Percentiles rank a stretch among this genome's conserved stretches.
Conservation (phyloP, 64 coral and sea anemone species). For the Pocillopora verrucosa region DNA sequence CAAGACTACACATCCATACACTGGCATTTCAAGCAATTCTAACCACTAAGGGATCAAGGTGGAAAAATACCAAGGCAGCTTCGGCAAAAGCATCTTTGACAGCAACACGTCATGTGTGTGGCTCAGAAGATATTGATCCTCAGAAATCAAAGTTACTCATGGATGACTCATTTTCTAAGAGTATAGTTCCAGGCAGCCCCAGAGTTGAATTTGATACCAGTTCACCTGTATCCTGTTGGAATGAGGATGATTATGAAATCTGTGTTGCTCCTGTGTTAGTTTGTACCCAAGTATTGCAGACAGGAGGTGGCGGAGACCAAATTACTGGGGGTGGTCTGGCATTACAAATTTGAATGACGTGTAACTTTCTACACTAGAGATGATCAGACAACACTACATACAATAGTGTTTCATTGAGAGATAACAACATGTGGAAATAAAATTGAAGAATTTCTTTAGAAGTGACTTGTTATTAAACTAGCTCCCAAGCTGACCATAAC, state of each 20-base stretch:
- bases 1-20: slow-evolving; percentile 86
- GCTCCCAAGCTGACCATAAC: too few species aligned
- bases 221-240: slow-evolving; percentile 86
- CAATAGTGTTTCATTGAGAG: too few species aligned
- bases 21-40: slow-evolving; percentile 91
- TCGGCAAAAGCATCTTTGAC: slow-evolving; percentile 84
- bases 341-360: slow-evolving; percentile 56
- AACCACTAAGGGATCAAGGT: slow-evolving; percentile 62
- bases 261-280: slow-evolving; percentile 93
- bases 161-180: slow-evolving; percentile 92
- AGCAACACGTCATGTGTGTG: slow-evolving; percentile 83
- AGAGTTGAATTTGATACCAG: slow-evolving; percentile 72
- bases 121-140: slow-evolving; percentile 71
- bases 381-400: too few species aligned
- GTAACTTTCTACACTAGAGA: too few species aligned
- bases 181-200: slow-evolving; percentile 61
- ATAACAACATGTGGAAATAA: too few species aligned
- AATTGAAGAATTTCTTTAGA: too few species aligned
- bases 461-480: too few species aligned
- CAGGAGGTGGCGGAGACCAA: slow-evolving; percentile 88
- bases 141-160: slow-evolving; percentile 87
- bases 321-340: slow-evolving; percentile 78
- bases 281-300: slow-evolving; percentile 84
- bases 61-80: slow-evolving; percentile 79
- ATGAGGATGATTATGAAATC: slow-evolving; percentile 78